phyloP scores from a whole-genome alignment of 2,797 vertebrate genomes.

The Eurystomus glaucurus region DNA sequence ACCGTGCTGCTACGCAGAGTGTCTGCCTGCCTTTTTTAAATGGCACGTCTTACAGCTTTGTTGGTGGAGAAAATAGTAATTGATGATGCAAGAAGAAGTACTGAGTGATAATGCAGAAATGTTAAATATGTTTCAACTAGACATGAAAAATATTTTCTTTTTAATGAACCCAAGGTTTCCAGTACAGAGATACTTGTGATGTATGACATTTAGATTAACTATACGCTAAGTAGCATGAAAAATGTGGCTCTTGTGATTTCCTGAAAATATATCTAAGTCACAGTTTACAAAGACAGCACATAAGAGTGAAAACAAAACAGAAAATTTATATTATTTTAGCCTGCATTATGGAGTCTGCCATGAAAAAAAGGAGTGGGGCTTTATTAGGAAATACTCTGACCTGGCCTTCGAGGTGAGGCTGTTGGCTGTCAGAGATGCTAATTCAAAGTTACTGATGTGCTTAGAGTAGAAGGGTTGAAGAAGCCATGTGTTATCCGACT shows the following conservation, averaged over 20 bases:
- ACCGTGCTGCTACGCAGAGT: not conserved
- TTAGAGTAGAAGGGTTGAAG: not conserved
- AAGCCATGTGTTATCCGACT: not conserved
- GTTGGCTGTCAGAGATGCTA: not conserved
- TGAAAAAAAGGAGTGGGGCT: not conserved
- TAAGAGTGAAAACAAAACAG: not conserved
- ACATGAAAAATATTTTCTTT: not conserved
- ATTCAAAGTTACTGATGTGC: not conserved
- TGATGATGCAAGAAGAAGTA: not conserved
- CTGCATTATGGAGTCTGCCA: not conserved
- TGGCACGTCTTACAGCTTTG: not conserved
- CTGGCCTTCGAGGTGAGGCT: not conserved
- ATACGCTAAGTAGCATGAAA: rapidly evolving
- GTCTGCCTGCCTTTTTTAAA: not conserved
- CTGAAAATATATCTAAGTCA: not conserved
- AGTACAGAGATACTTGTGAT: not conserved
- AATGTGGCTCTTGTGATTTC: not conserved
- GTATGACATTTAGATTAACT: not conserved
- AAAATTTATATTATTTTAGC: not conserved
- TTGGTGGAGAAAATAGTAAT: not conserved
- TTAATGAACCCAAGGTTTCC: not conserved
- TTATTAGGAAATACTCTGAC: not conserved
- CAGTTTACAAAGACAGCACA: not conserved
- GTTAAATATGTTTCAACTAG: not conserved
- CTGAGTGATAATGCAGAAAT: not conserved